Evolutionary conservation across 1,140 invertebrate species (phyloP).

Genomic region (silkworm (Bombyx mori)): DNA sequence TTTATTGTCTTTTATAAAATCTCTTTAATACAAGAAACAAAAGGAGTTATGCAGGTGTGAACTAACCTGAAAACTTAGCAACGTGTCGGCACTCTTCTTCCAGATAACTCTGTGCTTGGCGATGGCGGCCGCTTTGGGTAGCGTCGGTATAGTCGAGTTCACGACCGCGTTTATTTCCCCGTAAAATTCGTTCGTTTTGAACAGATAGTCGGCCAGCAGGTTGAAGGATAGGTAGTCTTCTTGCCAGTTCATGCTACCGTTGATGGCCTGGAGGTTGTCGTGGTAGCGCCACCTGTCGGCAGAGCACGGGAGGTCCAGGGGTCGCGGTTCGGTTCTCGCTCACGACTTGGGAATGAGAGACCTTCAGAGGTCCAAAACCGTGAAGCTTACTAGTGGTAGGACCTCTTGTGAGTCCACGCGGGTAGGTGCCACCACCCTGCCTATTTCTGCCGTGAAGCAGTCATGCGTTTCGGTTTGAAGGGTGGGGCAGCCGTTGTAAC

Average conservation of each 20-base stretch:
- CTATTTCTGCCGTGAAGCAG: too few relatives aligned
- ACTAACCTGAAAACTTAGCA: slow-evolving; percentile 62
- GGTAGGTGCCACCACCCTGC: too few relatives aligned
- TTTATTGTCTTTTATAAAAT: too few relatives aligned
- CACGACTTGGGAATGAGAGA: too few relatives aligned
- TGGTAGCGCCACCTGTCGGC: slow-evolving; percentile 60
- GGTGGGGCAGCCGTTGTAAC: too few relatives aligned
- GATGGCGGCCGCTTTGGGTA: slow-evolving; percentile 55
- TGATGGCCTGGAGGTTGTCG: slow-evolving; percentile 62
- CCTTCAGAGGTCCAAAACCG: too few relatives aligned
- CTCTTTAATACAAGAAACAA: background rate
- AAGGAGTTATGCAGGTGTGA: background rate
- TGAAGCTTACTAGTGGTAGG: too few relatives aligned
- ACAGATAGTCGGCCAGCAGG: slow-evolving; percentile 57
- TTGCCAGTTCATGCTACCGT: slow-evolving; percentile 70
- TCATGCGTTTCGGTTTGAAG: too few relatives aligned
- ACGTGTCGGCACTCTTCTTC: slow-evolving; percentile 63
- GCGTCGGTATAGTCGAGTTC: slow-evolving; percentile 58
- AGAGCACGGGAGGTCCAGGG: too few relatives aligned
- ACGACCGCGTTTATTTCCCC: slow-evolving; percentile 60
- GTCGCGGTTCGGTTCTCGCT: too few relatives aligned
- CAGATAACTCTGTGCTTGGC: slow-evolving; percentile 59
- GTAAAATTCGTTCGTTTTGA: slow-evolving; percentile 62
- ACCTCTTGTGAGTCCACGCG: too few relatives aligned
- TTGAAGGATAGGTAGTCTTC: slow-evolving; percentile 58